These are phyloP conservation scores for Camponotus fellah DNA, from an alignment of 2,888 invertebrate species.

Conservation along the genomic window DNA sequence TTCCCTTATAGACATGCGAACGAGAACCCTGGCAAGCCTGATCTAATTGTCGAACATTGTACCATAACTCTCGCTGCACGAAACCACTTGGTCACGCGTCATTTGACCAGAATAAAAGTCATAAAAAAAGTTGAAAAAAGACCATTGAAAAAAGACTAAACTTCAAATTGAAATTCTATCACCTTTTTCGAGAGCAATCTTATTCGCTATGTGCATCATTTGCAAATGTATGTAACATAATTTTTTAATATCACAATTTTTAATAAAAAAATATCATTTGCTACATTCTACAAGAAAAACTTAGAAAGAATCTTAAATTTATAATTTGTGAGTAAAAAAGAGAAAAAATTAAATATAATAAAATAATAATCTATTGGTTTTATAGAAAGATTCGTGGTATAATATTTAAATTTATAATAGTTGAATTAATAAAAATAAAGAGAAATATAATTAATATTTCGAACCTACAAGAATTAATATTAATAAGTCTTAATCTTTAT, in stretches of 20 bases:
- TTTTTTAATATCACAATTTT: background rate
- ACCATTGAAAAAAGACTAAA: background rate
- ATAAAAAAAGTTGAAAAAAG: constrained; percentile 43
- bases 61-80: constrained; percentile 47
- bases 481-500: background rate
- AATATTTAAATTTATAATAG: constrained; percentile 9
- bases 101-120: constrained; percentile 27
- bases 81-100: constrained; percentile 24
- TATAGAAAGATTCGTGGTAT: background rate
- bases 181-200: background rate
- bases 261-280: background rate
- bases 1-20: constrained; percentile 16
- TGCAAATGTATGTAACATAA: background rate
- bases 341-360: background rate
- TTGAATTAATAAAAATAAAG: background rate
- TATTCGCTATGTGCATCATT: background rate
- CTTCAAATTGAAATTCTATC: constrained; percentile 11
- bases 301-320: background rate
- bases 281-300: background rate
- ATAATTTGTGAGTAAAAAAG: background rate
- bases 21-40: constrained; percentile 13
- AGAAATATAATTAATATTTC: background rate
- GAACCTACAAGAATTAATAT: background rate
- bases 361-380: background rate
- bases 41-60: constrained; percentile 47